Base-by-base conservation (phyloP, 1,140 invertebrate species). In the Cotesia glomerata region DNA sequence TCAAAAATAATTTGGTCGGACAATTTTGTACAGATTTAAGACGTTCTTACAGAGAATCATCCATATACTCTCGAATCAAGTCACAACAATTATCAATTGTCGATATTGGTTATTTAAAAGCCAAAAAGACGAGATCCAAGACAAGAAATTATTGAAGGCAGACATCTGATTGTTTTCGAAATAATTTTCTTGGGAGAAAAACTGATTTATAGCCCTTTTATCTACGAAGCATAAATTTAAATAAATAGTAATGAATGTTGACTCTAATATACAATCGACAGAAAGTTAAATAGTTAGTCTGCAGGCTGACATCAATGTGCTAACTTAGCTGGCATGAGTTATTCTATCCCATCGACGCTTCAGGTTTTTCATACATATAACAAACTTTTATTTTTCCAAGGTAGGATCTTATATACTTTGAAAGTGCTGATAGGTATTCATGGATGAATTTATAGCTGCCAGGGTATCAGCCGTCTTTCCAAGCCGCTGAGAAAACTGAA, bases 371-470 rank as follows among this genome's bases (percentile, higher is more conserved):
- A 66, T 51, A 26, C 26, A 26, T 26, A 26, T 26, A 26, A 26
- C 26, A 54, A 51, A 54, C 36, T 51, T 63, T 34, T n/a, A 14
- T n/a, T 71, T 78, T 73, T 78, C 80, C 83, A 0, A 81, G 14
- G 13, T 51, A 39, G 36, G 13, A 32, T 39, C 61, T 26, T 39
- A 63, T n/a, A 63, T 39, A 63, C 61, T 63, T 63, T 63, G 32
- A 63, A 63, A 63, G 26, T 63, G 61, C 32, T 39, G 36, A 54
- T 51, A 93, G 92, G 95, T 98, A 1, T 99, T 98, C 82, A 93
- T 98, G 81, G 97, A 97, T 3, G 97, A 99, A 88, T 93, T 92
- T 76, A 89, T 98, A 52, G 96, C 97, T 34, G 95, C 97, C 0
- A 90, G 96, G 71, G 95, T 97, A 1, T 98, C 96, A 0, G 93